Conservation (phyloP, 2,888 invertebrate species). For the Diarsia dahlii region DNA sequence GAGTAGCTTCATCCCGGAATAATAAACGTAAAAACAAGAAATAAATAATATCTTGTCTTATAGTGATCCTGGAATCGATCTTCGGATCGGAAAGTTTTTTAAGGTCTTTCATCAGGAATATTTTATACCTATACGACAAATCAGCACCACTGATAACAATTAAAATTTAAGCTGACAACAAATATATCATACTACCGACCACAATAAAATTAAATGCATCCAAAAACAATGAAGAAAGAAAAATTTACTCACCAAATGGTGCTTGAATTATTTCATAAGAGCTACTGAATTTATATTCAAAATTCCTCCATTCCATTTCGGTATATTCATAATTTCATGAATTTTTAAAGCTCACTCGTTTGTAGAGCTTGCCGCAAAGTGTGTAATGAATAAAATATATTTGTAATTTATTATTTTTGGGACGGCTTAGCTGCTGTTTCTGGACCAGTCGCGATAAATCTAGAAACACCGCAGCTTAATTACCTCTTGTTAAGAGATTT, state of each 20-base stretch:
- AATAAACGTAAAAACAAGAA: not conserved
- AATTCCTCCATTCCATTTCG: constrained; percentile 55
- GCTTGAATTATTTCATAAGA: constrained; percentile 50
- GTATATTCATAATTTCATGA: constrained; percentile 58
- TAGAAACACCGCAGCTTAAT: not conserved
- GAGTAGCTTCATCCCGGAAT: not conserved
- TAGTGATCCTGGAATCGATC: not conserved
- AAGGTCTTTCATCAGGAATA: not conserved
- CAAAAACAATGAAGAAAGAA: constrained; percentile 28
- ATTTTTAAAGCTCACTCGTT: constrained; percentile 56
- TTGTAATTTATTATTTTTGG: constrained; percentile 51
- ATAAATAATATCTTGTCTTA: not conserved
- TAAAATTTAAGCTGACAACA: not conserved
- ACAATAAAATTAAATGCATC: constrained; percentile 15
- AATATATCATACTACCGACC: not conserved
- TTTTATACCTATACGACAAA: not conserved
- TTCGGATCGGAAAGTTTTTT: not conserved
- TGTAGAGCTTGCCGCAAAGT: constrained; percentile 43
- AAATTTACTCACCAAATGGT: constrained; percentile 21
- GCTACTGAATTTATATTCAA: constrained; percentile 57
- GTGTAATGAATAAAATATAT: constrained; percentile 57
- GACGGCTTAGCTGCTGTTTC: constrained; percentile 12
- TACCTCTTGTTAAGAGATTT: not conserved
- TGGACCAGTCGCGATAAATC: not conserved
- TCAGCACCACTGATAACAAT: not conserved